phyloP scores from a whole-genome alignment of 2,797 vertebrate genomes.

The Ctenopoma multispine region DNA sequence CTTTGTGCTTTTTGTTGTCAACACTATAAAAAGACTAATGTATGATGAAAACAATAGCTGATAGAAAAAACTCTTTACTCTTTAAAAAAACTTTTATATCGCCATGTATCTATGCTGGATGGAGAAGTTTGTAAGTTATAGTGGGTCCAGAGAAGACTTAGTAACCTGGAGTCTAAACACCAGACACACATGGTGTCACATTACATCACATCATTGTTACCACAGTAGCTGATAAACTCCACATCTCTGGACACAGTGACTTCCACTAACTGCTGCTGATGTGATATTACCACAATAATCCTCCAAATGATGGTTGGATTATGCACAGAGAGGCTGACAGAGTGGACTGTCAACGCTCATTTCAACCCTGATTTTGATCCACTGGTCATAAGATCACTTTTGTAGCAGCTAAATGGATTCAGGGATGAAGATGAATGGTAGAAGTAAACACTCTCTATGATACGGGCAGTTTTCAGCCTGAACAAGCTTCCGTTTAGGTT shows the following conservation, averaged over 20 bases:
- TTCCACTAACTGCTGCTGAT: neutral
- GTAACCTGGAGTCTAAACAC: too few species aligned
- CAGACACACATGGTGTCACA: too few species aligned
- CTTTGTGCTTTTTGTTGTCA: too few species aligned
- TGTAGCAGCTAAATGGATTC: conserved; percentile 55
- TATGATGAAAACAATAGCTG: too few species aligned
- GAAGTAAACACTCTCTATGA: conserved; percentile 40
- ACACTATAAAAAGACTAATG: too few species aligned
- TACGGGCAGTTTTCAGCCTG: conserved; percentile 30
- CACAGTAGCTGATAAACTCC: neutral
- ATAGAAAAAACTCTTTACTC: too few species aligned
- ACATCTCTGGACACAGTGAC: neutral
- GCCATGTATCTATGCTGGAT: too few species aligned
- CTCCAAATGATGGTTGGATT: conserved; percentile 24
- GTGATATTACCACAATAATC: conserved; percentile 25
- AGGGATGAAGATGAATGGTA: conserved; percentile 40
- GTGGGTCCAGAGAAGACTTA: too few species aligned
- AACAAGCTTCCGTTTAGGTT: conserved; percentile 3
- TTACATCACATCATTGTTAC: too few species aligned
- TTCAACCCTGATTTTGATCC: conserved; percentile 15
- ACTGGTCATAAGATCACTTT: conserved; percentile 34
- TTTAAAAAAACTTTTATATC: too few species aligned
- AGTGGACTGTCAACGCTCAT: too few species aligned
- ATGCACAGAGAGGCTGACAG: conserved; percentile 9
- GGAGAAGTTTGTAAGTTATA: too few species aligned